Base-by-base conservation (phyloP, 2,797 vertebrate species). In the Naso thynnoides region DNA sequence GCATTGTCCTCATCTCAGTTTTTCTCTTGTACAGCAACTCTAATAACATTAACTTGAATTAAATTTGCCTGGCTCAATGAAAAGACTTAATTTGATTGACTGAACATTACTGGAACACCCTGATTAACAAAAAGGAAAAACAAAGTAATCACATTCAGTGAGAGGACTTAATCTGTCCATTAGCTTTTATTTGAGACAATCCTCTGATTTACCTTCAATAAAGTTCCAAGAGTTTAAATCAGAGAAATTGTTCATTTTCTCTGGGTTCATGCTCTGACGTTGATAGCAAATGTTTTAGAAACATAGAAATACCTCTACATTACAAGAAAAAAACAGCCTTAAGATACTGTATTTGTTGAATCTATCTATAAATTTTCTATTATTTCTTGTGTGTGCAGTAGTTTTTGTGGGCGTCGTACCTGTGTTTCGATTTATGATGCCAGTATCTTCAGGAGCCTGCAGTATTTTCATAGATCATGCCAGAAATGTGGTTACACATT, bases 1-100 rank as follows among this genome's bases (percentile, higher is more conserved):
- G 31, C 48, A 45, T 44, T n/a, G 62, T 29, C 26, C 31, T 31
- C 3, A 0, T 39, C 18, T 24, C 54, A 21, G 29, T 33, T 45
- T 69, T 56, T 57, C 16, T 8, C 38, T 36, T 18, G 45, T 49
- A 73, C 67, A 68, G 58, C 57, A 41, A 53, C 29, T 72, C 66
- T 68, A 45, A 77, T 84, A 66, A 57, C 44, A 57, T 44, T 27
- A n/a, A 21, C 38, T 70, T 33, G n/a, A 50, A 41, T 55, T 11
- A 29, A 21, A 65, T 57, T 71, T 21, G 56, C 3, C 36, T n/a
- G 21, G n/a, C 33, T 58, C 39, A 26, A 27, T 26, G 0, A 79
- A 67, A 64, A 39, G 31, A 29, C 44, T 66, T 49, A 1, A 36
- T 73, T 63, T 70, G 57, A 79, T 70, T 33, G 26, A 60, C 36